Percentiles rank a stretch among this genome's conserved stretches.
Conservation (phyloP, 2,888 invertebrate genomes). For the Steinernema carpocapsae region DNA sequence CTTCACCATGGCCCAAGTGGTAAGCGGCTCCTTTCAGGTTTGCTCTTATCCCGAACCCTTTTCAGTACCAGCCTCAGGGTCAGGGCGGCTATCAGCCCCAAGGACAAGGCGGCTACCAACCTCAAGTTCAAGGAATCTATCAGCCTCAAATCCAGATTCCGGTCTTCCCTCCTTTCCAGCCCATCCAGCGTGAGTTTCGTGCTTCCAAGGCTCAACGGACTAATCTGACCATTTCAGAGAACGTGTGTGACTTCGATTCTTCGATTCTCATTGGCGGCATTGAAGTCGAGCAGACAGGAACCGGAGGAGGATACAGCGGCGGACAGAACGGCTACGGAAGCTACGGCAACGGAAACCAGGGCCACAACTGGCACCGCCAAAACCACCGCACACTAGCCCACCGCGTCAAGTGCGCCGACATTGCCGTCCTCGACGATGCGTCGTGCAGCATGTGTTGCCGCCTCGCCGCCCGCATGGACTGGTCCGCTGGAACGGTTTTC, state of each 20-base stretch:
- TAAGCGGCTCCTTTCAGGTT: neutral
- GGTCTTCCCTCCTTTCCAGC: neutral
- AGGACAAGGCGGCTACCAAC: neutral
- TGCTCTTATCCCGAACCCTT: neutral
- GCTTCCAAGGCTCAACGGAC: neutral
- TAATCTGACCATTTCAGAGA: conserved; percentile 41
- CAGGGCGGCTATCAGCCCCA: neutral
- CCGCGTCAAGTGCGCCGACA: conserved; percentile 47
- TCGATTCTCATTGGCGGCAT: conserved; percentile 43
- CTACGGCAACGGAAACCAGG: neutral
- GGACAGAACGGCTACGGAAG: no score
- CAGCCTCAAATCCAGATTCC: neutral
- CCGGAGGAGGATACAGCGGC: neutral
- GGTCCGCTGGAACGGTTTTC: conserved; percentile 43
- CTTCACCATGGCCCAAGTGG: neutral
- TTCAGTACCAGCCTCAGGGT: neutral
- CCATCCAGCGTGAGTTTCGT: neutral
- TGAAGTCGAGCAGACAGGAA: neutral
- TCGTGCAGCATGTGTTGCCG: conserved; percentile 49
- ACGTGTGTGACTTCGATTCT: conserved; percentile 52
- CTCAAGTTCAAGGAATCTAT: no score
- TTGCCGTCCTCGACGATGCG: conserved; percentile 44
- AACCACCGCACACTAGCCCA: conserved; percentile 39
- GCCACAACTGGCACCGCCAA: neutral
- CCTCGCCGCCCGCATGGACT: conserved; percentile 46